These are phyloP conservation scores for Lindbergichthys nudifrons DNA, from an alignment of 2,797 vertebrate species.

Conservation along the genomic window DNA sequence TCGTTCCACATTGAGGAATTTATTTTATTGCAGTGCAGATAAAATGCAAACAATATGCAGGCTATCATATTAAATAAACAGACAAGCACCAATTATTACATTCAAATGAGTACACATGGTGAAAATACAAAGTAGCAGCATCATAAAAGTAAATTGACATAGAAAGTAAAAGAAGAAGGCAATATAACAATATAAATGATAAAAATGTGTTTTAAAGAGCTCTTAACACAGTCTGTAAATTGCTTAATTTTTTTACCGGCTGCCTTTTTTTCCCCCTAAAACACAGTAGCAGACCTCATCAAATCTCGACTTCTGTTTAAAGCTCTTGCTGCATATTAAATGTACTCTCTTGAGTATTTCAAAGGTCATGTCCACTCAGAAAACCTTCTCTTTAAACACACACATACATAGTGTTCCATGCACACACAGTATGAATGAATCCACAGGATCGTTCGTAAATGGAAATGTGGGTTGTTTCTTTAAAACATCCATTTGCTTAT, in stretches of 20 bases:
- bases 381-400: slow-evolving; percentile 36
- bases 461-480: not conserved
- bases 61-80: no score
- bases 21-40: no score
- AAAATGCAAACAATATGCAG: no score
- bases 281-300: slow-evolving; percentile 69
- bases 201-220: slow-evolving; percentile 49
- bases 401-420: slow-evolving; percentile 5
- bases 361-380: slow-evolving; percentile 54
- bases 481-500: slow-evolving; percentile 4
- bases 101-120: no score
- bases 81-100: no score
- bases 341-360: slow-evolving; percentile 50
- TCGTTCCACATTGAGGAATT: no score
- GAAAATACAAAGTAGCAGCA: no score
- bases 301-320: slow-evolving; percentile 65
- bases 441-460: not conserved
- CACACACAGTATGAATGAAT: not conserved
- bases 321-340: slow-evolving; percentile 45
- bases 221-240: slow-evolving; percentile 60
- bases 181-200: no score
- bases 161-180: no score
- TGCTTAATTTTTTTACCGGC: slow-evolving; percentile 54
- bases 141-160: no score
- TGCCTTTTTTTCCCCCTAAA: slow-evolving; percentile 36